A percentile compares a stretch with the other conserved stretches of the same genome.
phyloP scores from a whole-genome alignment of 1,140 invertebrate species.

The Eumaeus atala region DNA sequence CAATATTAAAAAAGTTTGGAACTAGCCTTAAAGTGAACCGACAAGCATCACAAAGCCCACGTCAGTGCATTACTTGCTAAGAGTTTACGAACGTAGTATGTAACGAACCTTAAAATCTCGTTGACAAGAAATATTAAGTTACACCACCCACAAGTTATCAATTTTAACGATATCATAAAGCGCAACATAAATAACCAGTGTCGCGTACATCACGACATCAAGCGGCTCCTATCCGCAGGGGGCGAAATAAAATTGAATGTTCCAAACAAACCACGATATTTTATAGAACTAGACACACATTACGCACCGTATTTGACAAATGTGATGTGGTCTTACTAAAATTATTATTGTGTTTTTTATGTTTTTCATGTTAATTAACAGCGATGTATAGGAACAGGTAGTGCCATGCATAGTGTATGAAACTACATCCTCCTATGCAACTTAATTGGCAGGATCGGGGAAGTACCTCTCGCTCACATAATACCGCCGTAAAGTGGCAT shows the following conservation, averaged over 20 bases:
- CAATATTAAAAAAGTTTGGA: neutral
- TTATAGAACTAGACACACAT: neutral
- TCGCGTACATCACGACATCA: slow-evolving; percentile 3
- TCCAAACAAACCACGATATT: neutral
- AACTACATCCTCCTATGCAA: too few species aligned
- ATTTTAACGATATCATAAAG: slow-evolving; percentile 12
- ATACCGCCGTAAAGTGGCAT: too few species aligned
- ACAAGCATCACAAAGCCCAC: neutral
- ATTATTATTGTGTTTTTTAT: too few species aligned
- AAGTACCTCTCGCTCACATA: too few species aligned
- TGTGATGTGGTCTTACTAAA: too few species aligned
- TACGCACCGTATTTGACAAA: too few species aligned
- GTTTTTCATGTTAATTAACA: too few species aligned
- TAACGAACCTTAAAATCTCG: neutral
- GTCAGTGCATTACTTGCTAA: too few species aligned
- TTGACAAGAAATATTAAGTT: slow-evolving; percentile 6
- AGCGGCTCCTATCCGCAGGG: neutral
- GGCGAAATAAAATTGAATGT: neutral
- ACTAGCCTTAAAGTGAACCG: neutral
- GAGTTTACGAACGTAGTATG: too few species aligned
- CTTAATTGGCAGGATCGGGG: too few species aligned
- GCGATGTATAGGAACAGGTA: too few species aligned
- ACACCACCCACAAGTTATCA: slow-evolving; percentile 9
- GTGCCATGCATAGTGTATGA: too few species aligned
- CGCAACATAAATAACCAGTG: slow-evolving; percentile 3